Evolutionary conservation across 2,888 invertebrate species (phyloP).

Genomic region (Leptinotarsa tumamoca): DNA sequence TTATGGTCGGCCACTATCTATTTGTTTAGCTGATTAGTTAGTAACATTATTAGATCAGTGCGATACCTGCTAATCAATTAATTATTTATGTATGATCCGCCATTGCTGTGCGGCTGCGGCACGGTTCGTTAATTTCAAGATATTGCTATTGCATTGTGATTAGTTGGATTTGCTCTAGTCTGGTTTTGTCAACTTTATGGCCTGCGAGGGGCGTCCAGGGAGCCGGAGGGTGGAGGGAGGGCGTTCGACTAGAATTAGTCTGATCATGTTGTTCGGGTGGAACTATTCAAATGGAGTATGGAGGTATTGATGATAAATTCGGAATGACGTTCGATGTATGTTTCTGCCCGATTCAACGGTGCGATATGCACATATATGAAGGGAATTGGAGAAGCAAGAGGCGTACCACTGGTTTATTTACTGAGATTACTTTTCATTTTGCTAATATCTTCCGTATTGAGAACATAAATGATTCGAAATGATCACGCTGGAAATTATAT

Average conservation of each 20-base stretch:
- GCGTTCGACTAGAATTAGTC: conserved; percentile 7
- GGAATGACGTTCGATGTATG: conserved; percentile 2
- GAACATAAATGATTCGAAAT: too few relatives aligned
- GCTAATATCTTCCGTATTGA: not conserved
- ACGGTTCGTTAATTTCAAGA: conserved; percentile 65
- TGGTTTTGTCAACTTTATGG: conserved; percentile 51
- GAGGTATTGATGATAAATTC: conserved; percentile 20
- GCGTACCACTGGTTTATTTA: not conserved
- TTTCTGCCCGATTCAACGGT: not conserved
- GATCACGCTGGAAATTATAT: too few relatives aligned
- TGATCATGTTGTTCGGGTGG: conserved; percentile 31
- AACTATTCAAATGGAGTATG: conserved; percentile 34
- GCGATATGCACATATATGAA: not conserved
- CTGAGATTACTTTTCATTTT: not conserved
- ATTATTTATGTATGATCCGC: conserved; percentile 67
- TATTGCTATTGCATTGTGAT: conserved; percentile 60
- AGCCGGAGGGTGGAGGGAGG: conserved; percentile 23
- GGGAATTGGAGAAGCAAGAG: not conserved
- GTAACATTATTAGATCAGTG: conserved; percentile 68
- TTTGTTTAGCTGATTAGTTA: conserved; percentile 69
- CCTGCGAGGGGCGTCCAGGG: conserved; percentile 28
- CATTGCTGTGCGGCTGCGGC: conserved; percentile 51
- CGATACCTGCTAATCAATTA: conserved; percentile 69
- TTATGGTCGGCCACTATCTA: conserved; percentile 68
- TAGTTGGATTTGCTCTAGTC: conserved; percentile 51